Conservation (phyloP, 2,797 vertebrate genomes). For the Glossophaga mutica region DNA sequence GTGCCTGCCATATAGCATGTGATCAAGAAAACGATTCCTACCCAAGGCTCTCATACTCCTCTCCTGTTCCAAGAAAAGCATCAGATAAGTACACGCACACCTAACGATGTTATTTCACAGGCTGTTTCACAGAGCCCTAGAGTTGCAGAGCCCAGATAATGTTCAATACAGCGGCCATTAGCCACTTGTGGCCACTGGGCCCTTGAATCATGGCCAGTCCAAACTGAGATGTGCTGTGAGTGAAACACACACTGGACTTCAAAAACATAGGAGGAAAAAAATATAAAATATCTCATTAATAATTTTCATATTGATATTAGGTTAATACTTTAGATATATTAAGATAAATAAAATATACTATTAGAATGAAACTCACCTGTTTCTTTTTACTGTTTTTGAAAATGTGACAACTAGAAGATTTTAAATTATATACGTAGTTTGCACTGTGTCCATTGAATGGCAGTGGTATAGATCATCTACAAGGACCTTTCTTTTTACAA, state of each 20-base stretch:
- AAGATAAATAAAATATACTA: neutral
- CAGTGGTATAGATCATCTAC: too few relatives aligned
- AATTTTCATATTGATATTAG: neutral
- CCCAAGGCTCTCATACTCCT: neutral
- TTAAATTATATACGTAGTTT: neutral
- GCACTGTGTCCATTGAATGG: rapidly evolving
- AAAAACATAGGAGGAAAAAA: neutral
- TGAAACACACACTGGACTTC: neutral
- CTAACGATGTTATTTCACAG: neutral
- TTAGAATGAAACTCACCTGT: neutral
- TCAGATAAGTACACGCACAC: rapidly evolving
- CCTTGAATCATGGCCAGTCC: neutral
- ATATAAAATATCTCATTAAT: neutral
- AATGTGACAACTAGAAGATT: neutral
- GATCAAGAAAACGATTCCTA: neutral
- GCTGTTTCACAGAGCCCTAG: neutral
- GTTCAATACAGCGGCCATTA: neutral
- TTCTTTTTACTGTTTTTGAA: neutral
- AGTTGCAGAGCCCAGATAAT: neutral
- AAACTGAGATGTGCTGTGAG: neutral
- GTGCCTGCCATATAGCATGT: neutral
- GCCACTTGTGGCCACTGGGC: neutral
- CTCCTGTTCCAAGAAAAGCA: neutral
- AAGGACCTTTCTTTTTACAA: neutral
- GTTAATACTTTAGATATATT: neutral